Conservation (phyloP, 2,797 vertebrate genomes). For the Erethizon dorsatum region DNA sequence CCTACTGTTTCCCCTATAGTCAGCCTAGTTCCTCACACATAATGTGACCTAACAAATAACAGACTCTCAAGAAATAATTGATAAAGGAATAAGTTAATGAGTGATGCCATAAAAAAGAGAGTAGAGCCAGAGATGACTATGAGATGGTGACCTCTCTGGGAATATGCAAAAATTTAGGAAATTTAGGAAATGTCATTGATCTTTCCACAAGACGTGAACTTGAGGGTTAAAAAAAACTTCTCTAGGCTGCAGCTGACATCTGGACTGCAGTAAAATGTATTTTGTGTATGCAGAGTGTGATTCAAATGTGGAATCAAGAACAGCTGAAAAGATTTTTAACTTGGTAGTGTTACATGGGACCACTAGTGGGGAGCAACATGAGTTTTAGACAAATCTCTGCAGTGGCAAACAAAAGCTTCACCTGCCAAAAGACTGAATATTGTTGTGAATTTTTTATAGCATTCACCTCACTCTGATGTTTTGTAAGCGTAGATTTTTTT, state of each 20-base stretch:
- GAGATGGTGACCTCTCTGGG: neutral
- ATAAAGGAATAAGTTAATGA: constrained; percentile 11
- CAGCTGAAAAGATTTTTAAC: neutral
- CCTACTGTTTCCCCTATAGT: neutral
- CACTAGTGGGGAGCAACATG: constrained; percentile 13
- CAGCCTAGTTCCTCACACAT: neutral
- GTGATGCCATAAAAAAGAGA: neutral
- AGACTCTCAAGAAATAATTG: constrained; percentile 29
- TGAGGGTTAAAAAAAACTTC: constrained; percentile 41
- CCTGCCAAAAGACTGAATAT: neutral
- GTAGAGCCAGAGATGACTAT: neutral
- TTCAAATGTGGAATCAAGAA: constrained; percentile 57
- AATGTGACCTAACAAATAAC: neutral
- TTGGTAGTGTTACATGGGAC: constrained; percentile 22
- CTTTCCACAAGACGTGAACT: neutral
- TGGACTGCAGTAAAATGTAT: constrained; percentile 36
- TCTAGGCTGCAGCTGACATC: constrained; percentile 51
- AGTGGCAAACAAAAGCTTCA: constrained; percentile 49
- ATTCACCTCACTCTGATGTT: constrained; percentile 36
- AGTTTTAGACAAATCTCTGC: constrained; percentile 20
- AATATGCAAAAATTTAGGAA: constrained; percentile 54
- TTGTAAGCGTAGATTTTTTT: constrained; percentile 26
- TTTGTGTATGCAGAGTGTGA: constrained; percentile 33
- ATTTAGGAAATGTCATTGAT: constrained; percentile 8
- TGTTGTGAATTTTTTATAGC: constrained; percentile 61